Base-by-base conservation (phyloP, 2,113 vertebrate species). In the Tympanuchus pallidicinctus region DNA sequence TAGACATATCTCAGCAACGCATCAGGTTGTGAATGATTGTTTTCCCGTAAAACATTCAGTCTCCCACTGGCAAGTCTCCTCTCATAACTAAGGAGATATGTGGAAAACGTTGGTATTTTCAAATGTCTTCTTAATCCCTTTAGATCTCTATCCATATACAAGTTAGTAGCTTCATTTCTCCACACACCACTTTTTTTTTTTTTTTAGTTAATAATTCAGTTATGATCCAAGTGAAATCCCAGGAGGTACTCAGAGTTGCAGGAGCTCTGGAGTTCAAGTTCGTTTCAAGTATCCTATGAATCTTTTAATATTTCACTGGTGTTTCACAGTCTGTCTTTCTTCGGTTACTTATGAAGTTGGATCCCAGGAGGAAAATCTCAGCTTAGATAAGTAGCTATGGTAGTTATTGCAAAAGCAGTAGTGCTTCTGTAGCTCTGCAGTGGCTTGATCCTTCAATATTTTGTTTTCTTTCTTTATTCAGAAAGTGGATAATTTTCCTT, bases 131-230 rank as follows among this genome's bases (percentile, higher is more conserved):
- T 69, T 86, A 86, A 90, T 94, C 76, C 73, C 82, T 69, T 36
- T 75, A 63, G 87, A 74, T 78, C 72, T 72, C 22, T 34, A 72
- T 70, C 47, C 48, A 61, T n/a, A 4, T 70, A 54, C 59, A 92
- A 82, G 21, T 32, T 63, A 89, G 82, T 32, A 79, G 75, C 94
- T 94, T 95, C 45, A 38, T 89, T 95, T 94, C 92, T 88, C 80
- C 86, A 79, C 80, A 88, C 59, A 13, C 43, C 17, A 1, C 14
- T 32, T 30, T 57, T 57, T 20, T 57, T 11, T 57, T 65, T n/a
- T 50, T 27, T 56, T 65, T 54, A 64, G 87, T 87, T 94, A 93
- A 86, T 94, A 94, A 86, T 84, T 91, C 59, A 42, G 83, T 83
- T 94, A 81, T 69, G 94, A 88, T 72, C 66, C 10, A 16, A 92